Evolutionary conservation across 2,113 vertebrate genomes (phyloP).

Genomic region (Thunnus maccoyii): DNA sequence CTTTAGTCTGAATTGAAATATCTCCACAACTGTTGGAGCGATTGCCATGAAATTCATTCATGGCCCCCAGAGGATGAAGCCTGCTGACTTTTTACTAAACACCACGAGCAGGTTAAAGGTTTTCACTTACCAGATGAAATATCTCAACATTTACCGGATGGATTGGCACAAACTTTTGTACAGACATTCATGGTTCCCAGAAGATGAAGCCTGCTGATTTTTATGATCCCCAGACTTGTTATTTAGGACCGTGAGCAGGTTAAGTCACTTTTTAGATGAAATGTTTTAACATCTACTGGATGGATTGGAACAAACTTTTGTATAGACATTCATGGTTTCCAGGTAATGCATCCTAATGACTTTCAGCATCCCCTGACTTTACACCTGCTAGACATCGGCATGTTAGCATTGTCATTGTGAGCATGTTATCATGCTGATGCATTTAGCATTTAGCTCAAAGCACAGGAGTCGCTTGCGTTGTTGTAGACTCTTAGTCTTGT

Average conservation of each 20-base stretch:
- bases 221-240: too few species aligned
- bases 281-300: background rate
- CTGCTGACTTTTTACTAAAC: background rate
- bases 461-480: background rate
- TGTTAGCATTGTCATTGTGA: background rate
- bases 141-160: background rate
- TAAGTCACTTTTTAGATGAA: too few species aligned
- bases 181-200: background rate
- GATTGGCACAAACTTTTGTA: background rate
- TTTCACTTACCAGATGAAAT: background rate
- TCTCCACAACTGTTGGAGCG: background rate
- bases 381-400: too few species aligned
- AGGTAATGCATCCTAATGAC: too few species aligned
- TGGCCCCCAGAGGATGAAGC: slow-evolving; percentile 13
- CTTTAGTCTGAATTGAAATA: background rate
- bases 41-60: background rate
- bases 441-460: background rate
- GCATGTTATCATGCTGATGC: background rate
- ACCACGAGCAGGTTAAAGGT: background rate
- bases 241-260: too few species aligned
- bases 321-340: too few species aligned
- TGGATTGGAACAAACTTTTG: too few species aligned
- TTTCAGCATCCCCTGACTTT: too few species aligned
- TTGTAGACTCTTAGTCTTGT: background rate
- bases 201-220: background rate